These are phyloP conservation scores for Ifrita kowaldi DNA, from an alignment of 2,113 vertebrate species.

Conservation along the genomic window DNA sequence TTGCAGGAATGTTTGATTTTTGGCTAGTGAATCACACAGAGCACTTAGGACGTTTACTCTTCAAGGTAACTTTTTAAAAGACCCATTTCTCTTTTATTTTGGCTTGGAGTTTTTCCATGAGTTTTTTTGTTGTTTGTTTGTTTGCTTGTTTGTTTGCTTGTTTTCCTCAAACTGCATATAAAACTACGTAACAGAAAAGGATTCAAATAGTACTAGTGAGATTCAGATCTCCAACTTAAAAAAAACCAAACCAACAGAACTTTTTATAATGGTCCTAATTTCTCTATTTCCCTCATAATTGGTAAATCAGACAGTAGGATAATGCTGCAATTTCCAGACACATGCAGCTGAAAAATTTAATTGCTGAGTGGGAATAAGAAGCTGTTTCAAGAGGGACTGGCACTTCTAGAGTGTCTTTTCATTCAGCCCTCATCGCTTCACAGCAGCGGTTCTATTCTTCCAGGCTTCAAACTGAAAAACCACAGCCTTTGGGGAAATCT, in stretches of 20 bases:
- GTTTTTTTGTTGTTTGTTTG: neutral
- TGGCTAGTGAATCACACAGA: neutral
- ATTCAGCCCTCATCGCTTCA: neutral
- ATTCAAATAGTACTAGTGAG: neutral
- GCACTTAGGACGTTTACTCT: neutral
- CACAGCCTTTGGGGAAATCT: constrained; percentile 32
- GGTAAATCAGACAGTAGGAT: neutral
- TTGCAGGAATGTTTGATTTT: neutral
- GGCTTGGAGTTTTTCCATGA: neutral
- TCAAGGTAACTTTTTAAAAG: neutral
- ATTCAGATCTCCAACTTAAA: neutral
- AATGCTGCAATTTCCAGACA: neutral
- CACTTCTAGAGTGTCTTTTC: constrained; percentile 10
- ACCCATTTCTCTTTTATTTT: neutral
- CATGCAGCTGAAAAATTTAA: neutral
- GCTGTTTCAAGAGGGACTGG: neutral
- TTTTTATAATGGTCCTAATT: neutral
- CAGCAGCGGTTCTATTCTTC: neutral
- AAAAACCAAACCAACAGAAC: neutral
- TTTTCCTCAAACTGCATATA: neutral
- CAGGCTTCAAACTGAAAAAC: neutral
- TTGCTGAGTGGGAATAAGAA: neutral
- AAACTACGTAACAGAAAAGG: neutral
- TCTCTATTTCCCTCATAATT: neutral
- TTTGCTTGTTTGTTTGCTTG: neutral